These are phyloP conservation scores for Callospermophilus lateralis DNA, from an alignment of 2,113 vertebrate species.

Conservation along the genomic window DNA sequence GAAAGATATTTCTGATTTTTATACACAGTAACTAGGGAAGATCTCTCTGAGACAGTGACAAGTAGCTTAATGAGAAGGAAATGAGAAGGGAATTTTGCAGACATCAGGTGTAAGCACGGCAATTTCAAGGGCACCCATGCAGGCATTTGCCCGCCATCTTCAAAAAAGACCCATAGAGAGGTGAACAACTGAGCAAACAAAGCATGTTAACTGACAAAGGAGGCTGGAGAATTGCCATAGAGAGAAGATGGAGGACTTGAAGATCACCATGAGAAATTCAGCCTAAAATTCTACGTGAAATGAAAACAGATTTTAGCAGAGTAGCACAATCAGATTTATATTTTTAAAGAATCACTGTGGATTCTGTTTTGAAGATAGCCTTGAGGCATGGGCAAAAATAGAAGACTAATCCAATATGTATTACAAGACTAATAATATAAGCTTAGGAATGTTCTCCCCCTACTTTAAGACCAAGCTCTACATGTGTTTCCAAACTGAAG, in stretches of 20 bases:
- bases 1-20: background rate
- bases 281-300: background rate
- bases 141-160: background rate
- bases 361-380: background rate
- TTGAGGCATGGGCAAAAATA: background rate
- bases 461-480: background rate
- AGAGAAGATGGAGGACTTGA: background rate
- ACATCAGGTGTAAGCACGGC: background rate
- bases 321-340: background rate
- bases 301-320: background rate
- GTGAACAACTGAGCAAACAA: background rate
- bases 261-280: background rate
- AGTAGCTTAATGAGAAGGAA: constrained; percentile 4
- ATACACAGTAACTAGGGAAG: background rate
- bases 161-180: background rate
- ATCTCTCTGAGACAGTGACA: background rate
- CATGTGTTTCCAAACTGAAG: background rate
- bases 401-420: background rate
- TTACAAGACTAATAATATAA: background rate
- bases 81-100: background rate
- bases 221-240: background rate
- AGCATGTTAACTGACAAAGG: background rate
- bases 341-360: background rate
- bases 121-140: background rate
- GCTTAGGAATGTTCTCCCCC: background rate